Percentiles rank a stretch among this genome's conserved stretches.
phyloP scores from a whole-genome alignment of 2,888 invertebrate species.

The Congeria kusceri region DNA sequence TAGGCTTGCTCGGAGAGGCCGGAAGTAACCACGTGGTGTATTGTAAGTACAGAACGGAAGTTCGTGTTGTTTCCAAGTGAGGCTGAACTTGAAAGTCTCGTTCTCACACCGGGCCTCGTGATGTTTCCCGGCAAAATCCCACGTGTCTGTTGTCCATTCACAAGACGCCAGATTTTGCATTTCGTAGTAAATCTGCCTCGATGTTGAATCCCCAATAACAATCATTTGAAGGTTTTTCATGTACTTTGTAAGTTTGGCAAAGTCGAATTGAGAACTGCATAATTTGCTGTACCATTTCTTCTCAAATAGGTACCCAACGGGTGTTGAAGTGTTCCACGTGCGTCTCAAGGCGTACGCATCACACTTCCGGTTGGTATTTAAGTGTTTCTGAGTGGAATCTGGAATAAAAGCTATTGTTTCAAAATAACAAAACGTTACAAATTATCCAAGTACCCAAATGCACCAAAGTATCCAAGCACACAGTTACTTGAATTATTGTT shows the following conservation, averaged over 20 bases:
- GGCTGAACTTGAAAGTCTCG: no score
- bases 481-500: no score
- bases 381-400: neutral
- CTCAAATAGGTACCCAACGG: conserved; percentile 28
- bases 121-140: no score
- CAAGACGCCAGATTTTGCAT: conserved; percentile 38
- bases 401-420: neutral
- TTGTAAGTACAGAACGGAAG: no score
- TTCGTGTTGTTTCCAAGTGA: no score
- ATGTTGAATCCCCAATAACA: conserved; percentile 51
- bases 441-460: no score
- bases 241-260: conserved; percentile 1
- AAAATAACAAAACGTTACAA: no score
- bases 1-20: no score
- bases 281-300: conserved; percentile 21
- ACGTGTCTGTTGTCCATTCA: no score
- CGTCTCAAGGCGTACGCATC: neutral
- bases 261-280: conserved; percentile 2
- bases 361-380: neutral
- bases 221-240: conserved; percentile 32
- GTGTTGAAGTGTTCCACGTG: conserved; percentile 25
- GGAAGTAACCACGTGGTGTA: no score
- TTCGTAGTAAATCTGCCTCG: conserved; percentile 36
- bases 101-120: no score
- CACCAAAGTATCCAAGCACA: no score